Evolutionary conservation across 1,140 invertebrate species (phyloP).

Genomic region (Diachasma alloeum): DNA sequence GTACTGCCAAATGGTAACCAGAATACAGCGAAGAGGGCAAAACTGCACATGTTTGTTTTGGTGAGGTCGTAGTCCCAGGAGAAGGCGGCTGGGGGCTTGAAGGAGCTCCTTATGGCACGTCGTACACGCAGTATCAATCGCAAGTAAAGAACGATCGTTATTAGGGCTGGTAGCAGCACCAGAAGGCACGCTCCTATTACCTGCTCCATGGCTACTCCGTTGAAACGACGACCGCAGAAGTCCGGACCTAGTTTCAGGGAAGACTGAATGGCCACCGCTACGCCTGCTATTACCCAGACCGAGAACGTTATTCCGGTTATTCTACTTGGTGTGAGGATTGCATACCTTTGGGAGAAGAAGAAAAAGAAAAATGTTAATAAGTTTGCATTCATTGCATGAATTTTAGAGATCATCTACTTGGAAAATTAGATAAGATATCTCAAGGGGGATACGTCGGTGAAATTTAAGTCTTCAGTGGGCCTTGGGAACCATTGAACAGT

Average conservation of each 20-base stretch:
- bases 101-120: constrained; percentile 64
- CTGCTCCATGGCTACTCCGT: constrained; percentile 58
- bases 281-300: constrained; percentile 65
- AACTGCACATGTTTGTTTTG: constrained; percentile 73
- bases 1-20: constrained; percentile 76
- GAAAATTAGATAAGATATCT: too few species aligned
- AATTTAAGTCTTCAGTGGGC: too few species aligned
- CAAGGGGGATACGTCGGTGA: too few species aligned
- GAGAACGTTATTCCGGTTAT: constrained; percentile 65
- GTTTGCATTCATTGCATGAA: too few species aligned
- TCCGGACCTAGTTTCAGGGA: constrained; percentile 70
- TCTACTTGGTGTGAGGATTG: constrained; percentile 62
- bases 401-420: too few species aligned
- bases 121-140: constrained; percentile 60
- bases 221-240: constrained; percentile 68
- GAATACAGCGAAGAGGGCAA: constrained; percentile 70
- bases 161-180: constrained; percentile 65
- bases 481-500: too few species aligned
- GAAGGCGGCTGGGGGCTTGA: constrained; percentile 72
- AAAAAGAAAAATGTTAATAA: too few species aligned
- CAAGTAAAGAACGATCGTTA: constrained; percentile 66
- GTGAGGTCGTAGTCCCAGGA: constrained; percentile 72
- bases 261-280: constrained; percentile 67
- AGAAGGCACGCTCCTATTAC: constrained; percentile 66
- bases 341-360: constrained; percentile 41